Percentiles rank a stretch among this genome's conserved stretches.
phyloP scores from a whole-genome alignment of 2,113 vertebrate genomes.

The Geothlypis trichas region DNA sequence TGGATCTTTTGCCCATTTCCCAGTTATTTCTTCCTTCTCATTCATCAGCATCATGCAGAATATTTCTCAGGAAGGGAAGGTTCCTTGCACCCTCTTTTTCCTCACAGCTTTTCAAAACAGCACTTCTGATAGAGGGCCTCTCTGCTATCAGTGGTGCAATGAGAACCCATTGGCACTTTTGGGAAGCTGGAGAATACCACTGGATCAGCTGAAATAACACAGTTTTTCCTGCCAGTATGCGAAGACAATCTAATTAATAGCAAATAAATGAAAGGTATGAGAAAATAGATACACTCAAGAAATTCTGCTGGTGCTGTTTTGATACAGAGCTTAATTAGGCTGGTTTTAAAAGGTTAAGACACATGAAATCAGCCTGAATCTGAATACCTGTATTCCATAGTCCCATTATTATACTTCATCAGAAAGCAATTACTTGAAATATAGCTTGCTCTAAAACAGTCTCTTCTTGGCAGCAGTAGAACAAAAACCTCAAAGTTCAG shows the following conservation, averaged over 20 bases:
- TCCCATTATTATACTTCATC: background rate
- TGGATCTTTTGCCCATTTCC: background rate
- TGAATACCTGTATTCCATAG: background rate
- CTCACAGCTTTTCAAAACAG: background rate
- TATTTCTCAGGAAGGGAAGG: background rate
- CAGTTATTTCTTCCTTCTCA: background rate
- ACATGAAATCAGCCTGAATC: background rate
- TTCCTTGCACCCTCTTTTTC: background rate
- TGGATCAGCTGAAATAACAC: background rate
- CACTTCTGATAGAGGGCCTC: background rate
- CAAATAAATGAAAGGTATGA: background rate
- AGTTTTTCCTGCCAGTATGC: background rate
- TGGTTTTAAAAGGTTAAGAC: background rate
- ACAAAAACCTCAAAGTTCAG: background rate
- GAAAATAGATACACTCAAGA: background rate
- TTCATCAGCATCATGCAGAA: background rate
- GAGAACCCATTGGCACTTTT: background rate
- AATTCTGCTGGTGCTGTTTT: background rate
- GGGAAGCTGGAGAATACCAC: background rate
- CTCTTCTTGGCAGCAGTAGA: background rate
- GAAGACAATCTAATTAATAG: background rate
- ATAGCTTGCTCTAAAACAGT: background rate
- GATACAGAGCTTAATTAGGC: background rate
- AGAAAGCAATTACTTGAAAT: background rate
- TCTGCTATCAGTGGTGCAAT: background rate